Percentiles rank a stretch among this genome's conserved stretches.
phyloP scores from a whole-genome alignment of 2,113 vertebrate genomes.

The Xiphorhynchus elegans region DNA sequence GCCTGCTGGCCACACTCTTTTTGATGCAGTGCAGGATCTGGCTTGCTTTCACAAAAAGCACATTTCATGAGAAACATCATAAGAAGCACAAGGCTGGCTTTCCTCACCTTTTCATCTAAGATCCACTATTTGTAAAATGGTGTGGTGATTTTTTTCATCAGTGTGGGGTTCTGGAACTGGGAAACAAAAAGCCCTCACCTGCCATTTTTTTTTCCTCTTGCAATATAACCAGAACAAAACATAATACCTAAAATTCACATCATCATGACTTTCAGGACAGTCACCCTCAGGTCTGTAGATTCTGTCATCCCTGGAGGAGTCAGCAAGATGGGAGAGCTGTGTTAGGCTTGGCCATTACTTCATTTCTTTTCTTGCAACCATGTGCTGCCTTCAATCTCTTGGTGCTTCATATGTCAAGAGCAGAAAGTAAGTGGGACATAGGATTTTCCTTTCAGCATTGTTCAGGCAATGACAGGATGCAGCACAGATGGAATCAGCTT shows the following conservation, averaged over 20 bases:
- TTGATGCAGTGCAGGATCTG: not conserved
- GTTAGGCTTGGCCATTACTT: not conserved
- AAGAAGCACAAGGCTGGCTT: not conserved
- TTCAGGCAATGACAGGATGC: conserved; percentile 61
- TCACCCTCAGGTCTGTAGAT: not conserved
- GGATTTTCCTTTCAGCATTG: conserved; percentile 55
- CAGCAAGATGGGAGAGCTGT: not conserved
- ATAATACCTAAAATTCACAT: not conserved
- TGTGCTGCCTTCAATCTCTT: conserved; percentile 41
- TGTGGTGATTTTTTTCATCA: not conserved
- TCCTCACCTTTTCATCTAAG: not conserved
- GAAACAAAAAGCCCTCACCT: not conserved
- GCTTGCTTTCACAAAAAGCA: not conserved
- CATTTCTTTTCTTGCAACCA: not conserved
- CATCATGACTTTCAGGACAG: not conserved
- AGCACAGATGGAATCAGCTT: conserved; percentile 60
- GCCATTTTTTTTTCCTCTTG: not conserved
- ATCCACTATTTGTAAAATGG: not conserved
- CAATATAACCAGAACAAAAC: not conserved
- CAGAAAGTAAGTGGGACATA: conserved; percentile 39
- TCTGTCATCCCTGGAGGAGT: not conserved
- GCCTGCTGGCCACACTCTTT: not conserved
- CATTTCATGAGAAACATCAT: not conserved
- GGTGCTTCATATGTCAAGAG: conserved; percentile 9
- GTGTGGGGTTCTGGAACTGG: not conserved